Percentiles rank a stretch among this genome's conserved stretches.
These are phyloP conservation scores for Tubulanus polymorphus DNA, from an alignment of 2,888 invertebrate species.

Conservation along the genomic window DNA sequence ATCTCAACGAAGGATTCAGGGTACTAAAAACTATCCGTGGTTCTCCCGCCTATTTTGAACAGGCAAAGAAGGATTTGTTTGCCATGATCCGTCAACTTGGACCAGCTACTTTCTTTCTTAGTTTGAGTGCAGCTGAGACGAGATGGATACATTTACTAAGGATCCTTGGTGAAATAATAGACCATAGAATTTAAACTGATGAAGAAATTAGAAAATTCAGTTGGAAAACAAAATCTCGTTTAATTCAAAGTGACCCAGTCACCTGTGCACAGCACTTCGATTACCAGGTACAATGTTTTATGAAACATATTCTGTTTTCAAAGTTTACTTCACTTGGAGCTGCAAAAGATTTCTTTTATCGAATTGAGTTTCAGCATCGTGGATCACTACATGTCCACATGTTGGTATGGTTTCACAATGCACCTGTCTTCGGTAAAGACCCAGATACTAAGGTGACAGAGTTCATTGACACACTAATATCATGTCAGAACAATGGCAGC, in stretches of 20 bases:
- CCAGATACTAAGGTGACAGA: conserved; percentile 5
- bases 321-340: neutral
- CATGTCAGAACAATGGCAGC: no score
- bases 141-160: neutral
- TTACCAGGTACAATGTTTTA: neutral
- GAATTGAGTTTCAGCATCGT: conserved; percentile 4
- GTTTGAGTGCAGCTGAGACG: conserved; percentile 6
- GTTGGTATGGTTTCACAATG: neutral
- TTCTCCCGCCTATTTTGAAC: conserved; percentile 14
- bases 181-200: neutral
- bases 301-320: neutral
- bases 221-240: conserved; percentile 3
- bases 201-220: neutral
- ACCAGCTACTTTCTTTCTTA: conserved; percentile 11
- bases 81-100: conserved; percentile 12
- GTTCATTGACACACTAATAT: conserved; percentile 17
- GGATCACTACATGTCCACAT: conserved; percentile 4
- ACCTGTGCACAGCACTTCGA: conserved; percentile 9
- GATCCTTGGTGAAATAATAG: conserved; percentile 1
- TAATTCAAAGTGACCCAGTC: conserved; percentile 5
- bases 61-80: conserved; percentile 7
- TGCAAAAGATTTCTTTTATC: neutral
- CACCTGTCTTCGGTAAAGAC: conserved; percentile 1
- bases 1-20: conserved; percentile 19
- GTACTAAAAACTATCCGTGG: conserved; percentile 18